Percentiles rank a stretch among this genome's conserved stretches.
These are phyloP conservation scores for Halotydeus destructor DNA, from an alignment of 1,140 invertebrate species.

Conservation along the genomic window DNA sequence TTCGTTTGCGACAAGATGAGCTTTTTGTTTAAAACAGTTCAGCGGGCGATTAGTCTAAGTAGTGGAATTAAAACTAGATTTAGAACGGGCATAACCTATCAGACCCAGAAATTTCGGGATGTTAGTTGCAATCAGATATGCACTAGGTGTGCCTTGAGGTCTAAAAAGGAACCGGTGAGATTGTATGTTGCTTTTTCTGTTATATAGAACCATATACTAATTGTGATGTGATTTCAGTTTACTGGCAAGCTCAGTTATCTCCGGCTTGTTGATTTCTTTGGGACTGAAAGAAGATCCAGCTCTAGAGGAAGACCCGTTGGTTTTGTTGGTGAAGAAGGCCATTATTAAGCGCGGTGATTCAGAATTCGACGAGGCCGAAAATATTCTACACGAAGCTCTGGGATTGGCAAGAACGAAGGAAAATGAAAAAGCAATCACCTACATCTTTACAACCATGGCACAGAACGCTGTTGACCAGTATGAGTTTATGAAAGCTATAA, in stretches of 20 bases:
- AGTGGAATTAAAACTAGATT: too few relatives aligned
- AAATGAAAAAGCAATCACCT: constrained; percentile 50
- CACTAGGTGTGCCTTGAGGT: neutral
- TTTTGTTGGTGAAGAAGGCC: constrained; percentile 47
- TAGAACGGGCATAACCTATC: neutral
- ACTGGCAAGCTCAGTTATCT: too few relatives aligned
- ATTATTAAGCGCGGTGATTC: constrained; percentile 15
- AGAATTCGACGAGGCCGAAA: constrained; percentile 56
- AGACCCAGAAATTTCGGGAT: neutral
- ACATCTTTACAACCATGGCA: constrained; percentile 72
- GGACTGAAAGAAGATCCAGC: constrained; percentile 13
- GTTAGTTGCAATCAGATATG: neutral
- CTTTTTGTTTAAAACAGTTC: too few relatives aligned
- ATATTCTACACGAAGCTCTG: constrained; percentile 56
- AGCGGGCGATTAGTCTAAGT: too few relatives aligned
- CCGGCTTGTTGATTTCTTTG: constrained; percentile 12
- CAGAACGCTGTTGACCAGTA: constrained; percentile 57
- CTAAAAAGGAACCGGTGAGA: too few relatives aligned
- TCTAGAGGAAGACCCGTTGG: constrained; percentile 38
- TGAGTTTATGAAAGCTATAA: constrained; percentile 57
- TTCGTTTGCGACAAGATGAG: too few relatives aligned
- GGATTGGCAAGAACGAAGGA: constrained; percentile 55
- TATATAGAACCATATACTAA: too few relatives aligned
- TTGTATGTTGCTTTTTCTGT: too few relatives aligned
- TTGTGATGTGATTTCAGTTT: too few relatives aligned